Evolutionary conservation across 2,797 vertebrate genomes (phyloP).

Genomic region (Fundulus diaphanus): DNA sequence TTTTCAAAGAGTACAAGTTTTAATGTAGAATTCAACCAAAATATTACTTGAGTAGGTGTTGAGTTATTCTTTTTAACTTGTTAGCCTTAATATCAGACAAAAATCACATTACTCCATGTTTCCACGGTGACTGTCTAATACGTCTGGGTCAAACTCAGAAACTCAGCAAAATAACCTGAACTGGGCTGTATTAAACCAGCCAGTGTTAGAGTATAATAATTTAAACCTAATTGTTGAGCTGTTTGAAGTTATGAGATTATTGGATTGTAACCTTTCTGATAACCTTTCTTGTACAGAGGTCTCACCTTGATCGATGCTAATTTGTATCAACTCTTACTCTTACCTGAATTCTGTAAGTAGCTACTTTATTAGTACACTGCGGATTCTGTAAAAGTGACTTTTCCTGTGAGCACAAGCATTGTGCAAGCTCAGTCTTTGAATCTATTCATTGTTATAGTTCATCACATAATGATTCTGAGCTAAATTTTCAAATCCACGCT

Average conservation of each 20-base stretch:
- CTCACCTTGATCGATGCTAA: background rate
- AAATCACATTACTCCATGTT: background rate
- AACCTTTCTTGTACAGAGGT: background rate
- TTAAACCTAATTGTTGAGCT: too few species aligned
- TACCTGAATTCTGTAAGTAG: background rate
- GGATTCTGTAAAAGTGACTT: too few species aligned
- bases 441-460: background rate
- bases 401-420: too few species aligned
- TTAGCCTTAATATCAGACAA: background rate
- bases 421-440: too few species aligned
- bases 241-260: too few species aligned
- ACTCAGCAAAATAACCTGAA: background rate
- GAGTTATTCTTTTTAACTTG: background rate
- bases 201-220: too few species aligned
- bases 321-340: background rate
- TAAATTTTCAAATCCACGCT: background rate
- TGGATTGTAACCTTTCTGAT: background rate
- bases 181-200: too few species aligned
- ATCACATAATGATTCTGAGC: background rate
- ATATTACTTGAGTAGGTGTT: background rate
- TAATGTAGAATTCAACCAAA: background rate
- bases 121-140: background rate
- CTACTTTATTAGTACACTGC: background rate
- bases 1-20: background rate
- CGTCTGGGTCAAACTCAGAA: background rate